Evolutionary conservation across 2,888 invertebrate genomes (phyloP).

Genomic region (Exephanes ischioxanthus): DNA sequence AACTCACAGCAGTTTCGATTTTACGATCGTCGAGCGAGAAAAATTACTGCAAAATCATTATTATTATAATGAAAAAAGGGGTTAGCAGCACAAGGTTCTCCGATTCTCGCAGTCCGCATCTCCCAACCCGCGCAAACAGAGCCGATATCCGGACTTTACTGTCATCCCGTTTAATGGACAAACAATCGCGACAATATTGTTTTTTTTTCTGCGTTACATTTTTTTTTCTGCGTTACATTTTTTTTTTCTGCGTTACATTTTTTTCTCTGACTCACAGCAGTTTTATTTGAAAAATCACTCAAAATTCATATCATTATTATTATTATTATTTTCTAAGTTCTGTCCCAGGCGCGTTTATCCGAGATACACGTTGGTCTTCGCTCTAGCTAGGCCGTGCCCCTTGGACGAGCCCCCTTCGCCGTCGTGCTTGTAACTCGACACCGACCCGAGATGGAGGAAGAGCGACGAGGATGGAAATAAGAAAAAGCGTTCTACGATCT

Average conservation of each 20-base stretch:
- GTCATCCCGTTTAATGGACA: background rate
- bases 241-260: background rate
- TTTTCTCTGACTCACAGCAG: background rate
- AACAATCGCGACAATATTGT: background rate
- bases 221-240: background rate
- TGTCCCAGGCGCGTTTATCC: background rate
- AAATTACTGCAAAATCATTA: background rate
- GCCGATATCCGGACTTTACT: slow-evolving; percentile 3
- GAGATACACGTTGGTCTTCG: background rate
- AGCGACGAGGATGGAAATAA: background rate
- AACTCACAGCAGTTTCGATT: background rate
- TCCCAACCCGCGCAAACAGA: background rate
- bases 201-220: background rate
- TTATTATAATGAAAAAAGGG: background rate
- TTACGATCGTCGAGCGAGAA: background rate
- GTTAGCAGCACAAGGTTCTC: background rate
- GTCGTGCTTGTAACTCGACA: background rate
- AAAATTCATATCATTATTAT: background rate
- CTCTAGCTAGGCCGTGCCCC: background rate
- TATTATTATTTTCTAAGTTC: background rate
- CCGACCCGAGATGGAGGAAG: background rate
- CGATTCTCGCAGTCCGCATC: slow-evolving; percentile 1
- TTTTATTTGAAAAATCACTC: background rate
- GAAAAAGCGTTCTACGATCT: slow-evolving; percentile 12
- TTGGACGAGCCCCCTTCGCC: background rate